These are phyloP conservation scores for Drosophila percnosoma DNA, from an alignment of 2,888 invertebrate genomes.

Conservation along the genomic window DNA sequence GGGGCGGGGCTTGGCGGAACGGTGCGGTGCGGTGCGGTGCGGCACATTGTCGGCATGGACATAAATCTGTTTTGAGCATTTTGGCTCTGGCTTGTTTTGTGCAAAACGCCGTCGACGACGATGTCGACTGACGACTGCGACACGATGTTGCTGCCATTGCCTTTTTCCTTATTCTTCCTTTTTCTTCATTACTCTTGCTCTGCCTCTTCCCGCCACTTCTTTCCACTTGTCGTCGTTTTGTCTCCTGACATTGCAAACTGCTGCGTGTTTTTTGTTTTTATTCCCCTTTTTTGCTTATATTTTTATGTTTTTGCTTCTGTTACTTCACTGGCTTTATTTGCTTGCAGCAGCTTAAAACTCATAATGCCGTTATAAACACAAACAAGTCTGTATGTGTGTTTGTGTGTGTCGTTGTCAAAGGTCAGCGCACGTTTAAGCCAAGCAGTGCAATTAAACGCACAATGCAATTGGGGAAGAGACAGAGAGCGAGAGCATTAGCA, in stretches of 20 bases:
- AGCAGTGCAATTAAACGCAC: constrained; percentile 77
- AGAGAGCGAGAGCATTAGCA: constrained; percentile 13
- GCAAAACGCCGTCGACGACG: constrained; percentile 56
- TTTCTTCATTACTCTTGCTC: constrained; percentile 10
- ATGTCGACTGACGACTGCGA: constrained; percentile 25
- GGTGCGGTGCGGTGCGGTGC: neutral
- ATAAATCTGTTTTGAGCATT: constrained; percentile 76
- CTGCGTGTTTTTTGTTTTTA: constrained; percentile 38
- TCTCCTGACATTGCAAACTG: constrained; percentile 74
- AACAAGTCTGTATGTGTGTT: constrained; percentile 34
- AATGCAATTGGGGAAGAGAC: constrained; percentile 55
- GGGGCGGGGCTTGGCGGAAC: neutral
- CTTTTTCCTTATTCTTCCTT: neutral
- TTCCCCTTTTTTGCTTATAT: constrained; percentile 29
- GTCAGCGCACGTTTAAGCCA: constrained; percentile 80
- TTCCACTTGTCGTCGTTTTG: constrained; percentile 68
- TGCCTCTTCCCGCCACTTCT: constrained; percentile 9
- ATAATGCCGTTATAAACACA: constrained; percentile 75
- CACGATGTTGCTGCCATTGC: constrained; percentile 54
- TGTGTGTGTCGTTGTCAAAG: constrained; percentile 64
- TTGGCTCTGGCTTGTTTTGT: constrained; percentile 64
- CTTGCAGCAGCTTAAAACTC: constrained; percentile 71
- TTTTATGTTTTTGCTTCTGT: constrained; percentile 37
- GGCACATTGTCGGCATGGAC: constrained; percentile 45
- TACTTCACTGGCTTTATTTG: constrained; percentile 57